Conservation (phyloP, 2,888 invertebrate species). For the Zonitis immaculata region DNA sequence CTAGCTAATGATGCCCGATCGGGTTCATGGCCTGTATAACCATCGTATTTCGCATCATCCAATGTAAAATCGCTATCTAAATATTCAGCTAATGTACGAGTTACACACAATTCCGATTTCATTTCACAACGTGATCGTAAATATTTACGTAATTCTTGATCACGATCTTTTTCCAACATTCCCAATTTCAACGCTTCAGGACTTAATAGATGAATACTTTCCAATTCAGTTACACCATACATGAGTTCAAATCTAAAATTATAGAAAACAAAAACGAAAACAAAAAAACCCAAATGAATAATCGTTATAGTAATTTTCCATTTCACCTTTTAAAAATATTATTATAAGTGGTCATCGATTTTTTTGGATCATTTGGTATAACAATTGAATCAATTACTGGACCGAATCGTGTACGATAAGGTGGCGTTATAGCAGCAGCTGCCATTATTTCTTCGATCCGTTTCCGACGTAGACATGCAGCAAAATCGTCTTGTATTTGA, state of each 20-base stretch:
- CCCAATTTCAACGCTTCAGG: slow-evolving; percentile 69
- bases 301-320: neutral
- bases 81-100: slow-evolving; percentile 61
- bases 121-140: slow-evolving; percentile 73
- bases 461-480: slow-evolving; percentile 47
- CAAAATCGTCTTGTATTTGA: slow-evolving; percentile 51
- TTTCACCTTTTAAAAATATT: slow-evolving; percentile 70
- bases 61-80: slow-evolving; percentile 26
- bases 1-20: slow-evolving; percentile 46
- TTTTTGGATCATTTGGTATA: slow-evolving; percentile 74
- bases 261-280: neutral
- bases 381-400: slow-evolving; percentile 84
- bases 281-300: neutral
- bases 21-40: slow-evolving; percentile 28
- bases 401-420: slow-evolving; percentile 81
- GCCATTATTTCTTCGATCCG: slow-evolving; percentile 65
- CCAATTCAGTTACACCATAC: slow-evolving; percentile 79
- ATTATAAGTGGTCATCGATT: slow-evolving; percentile 69
- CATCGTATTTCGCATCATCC: slow-evolving; percentile 27
- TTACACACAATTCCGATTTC: slow-evolving; percentile 64
- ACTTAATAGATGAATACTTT: slow-evolving; percentile 72
- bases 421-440: slow-evolving; percentile 59
- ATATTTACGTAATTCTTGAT: slow-evolving; percentile 71
- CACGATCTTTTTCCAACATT: slow-evolving; percentile 68
- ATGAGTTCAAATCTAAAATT: slow-evolving; percentile 72